These are phyloP conservation scores for Cynocephalus volans DNA, from an alignment of 2,113 vertebrate genomes.

Conservation along the genomic window DNA sequence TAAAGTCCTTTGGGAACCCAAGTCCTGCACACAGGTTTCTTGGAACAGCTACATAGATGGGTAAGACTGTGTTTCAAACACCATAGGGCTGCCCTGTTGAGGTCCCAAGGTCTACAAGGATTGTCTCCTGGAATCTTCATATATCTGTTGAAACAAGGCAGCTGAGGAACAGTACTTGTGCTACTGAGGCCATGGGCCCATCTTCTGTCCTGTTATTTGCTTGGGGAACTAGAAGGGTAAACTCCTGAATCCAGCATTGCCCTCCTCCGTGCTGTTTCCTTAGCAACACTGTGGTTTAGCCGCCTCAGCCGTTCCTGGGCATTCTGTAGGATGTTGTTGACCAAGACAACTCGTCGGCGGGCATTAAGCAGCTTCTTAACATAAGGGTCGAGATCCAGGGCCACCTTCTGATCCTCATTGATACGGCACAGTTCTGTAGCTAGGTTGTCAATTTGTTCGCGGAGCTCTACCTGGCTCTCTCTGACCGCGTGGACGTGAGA, in stretches of 20 bases:
- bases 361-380: slow-evolving; percentile 99
- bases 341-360: slow-evolving; percentile 95
- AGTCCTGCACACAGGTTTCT: slow-evolving; percentile 28
- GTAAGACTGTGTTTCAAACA: slow-evolving; percentile 45
- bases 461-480: slow-evolving; percentile 97
- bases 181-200: not conserved
- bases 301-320: slow-evolving; percentile 96
- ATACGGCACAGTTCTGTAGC: slow-evolving; percentile 96
- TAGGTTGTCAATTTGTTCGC: slow-evolving; percentile 97
- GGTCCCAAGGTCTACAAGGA: not conserved
- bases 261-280: slow-evolving; percentile 95
- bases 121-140: not conserved
- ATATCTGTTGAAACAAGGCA: not conserved
- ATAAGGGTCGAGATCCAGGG: slow-evolving; percentile 96
- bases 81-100: not conserved
- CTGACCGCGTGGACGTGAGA: slow-evolving; percentile 95
- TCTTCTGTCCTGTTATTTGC: slow-evolving; percentile 87
- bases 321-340: slow-evolving; percentile 99
- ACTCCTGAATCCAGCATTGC: slow-evolving; percentile 95
- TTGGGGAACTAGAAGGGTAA: slow-evolving; percentile 92
- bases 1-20: slow-evolving; percentile 8
- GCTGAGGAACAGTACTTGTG: slow-evolving; percentile 29
- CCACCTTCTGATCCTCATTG: slow-evolving; percentile 98
- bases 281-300: slow-evolving; percentile 97
- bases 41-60: not conserved